phyloP scores from a whole-genome alignment of 2,888 invertebrate species.

The Parochlus steinenii region DNA sequence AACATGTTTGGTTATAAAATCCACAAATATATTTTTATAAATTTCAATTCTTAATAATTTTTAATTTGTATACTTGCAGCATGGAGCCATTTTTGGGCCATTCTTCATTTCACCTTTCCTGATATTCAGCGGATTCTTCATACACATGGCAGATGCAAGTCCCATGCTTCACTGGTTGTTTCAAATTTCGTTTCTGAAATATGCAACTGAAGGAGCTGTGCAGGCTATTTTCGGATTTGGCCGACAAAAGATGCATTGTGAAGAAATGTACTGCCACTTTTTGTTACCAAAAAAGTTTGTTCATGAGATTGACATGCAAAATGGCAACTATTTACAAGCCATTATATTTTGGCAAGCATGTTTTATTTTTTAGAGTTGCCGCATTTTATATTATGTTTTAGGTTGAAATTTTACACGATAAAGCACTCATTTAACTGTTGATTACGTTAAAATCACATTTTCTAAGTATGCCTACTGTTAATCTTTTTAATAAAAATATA shows the following conservation, averaged over 20 bases:
- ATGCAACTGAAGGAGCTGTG: slow-evolving; percentile 62
- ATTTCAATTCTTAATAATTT: background rate
- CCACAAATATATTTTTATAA: slow-evolving; percentile 5
- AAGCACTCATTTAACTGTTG: too few species aligned
- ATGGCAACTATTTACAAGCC: slow-evolving; percentile 42
- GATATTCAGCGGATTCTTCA: slow-evolving; percentile 85
- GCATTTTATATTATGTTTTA: slow-evolving; percentile 45
- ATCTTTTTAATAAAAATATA: too few species aligned
- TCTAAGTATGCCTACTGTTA: too few species aligned
- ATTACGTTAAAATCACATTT: too few species aligned
- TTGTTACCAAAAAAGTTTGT: slow-evolving; percentile 46
- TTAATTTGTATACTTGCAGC: slow-evolving; percentile 38
- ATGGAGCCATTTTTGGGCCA: slow-evolving; percentile 79
- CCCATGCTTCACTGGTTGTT: slow-evolving; percentile 66
- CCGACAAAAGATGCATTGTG: slow-evolving; percentile 49
- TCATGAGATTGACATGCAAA: slow-evolving; percentile 49
- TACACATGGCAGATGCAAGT: slow-evolving; percentile 67
- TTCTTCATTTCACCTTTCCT: slow-evolving; percentile 74
- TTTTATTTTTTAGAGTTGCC: slow-evolving; percentile 37
- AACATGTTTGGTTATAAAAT: slow-evolving; percentile 7
- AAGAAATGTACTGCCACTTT: slow-evolving; percentile 45
- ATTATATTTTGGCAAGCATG: slow-evolving; percentile 42
- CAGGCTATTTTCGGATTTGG: slow-evolving; percentile 60
- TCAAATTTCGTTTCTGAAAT: slow-evolving; percentile 43
- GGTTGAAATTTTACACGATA: too few species aligned